Evolutionary conservation across 1,140 invertebrate genomes (phyloP), one percentile per base, ranked within the genome.

Genomic region (Drosophila fuyamai): DNA sequence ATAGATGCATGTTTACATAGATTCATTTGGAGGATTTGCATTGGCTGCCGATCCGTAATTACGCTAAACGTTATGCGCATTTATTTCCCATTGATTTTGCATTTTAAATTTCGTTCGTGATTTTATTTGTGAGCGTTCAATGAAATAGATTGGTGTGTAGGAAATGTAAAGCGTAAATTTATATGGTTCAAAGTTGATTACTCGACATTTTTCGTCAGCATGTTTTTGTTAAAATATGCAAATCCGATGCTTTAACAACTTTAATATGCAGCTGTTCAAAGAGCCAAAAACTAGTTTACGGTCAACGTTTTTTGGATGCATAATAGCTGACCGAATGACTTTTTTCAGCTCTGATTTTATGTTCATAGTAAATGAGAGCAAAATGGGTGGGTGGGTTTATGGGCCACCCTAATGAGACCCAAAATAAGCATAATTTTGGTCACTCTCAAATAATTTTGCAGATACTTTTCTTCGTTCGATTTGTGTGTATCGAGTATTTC

Each of bases 11-110:
- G 29, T 46, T 48, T 65, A 43, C 43, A 54, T 50, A n/a, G 44
- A 72, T 23, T 53, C 50, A 55, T 71, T 60, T 71, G 35, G 47
- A 46, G 58, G 51, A 65, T 66, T 75, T 56, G 50, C 47, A 68
- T 63, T 43, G 59, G 65, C 63, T 71, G 70, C 16, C 65, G 53
- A 61, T 59, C 59, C 65, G 66, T 88, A 80, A 88, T 88, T 88
- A 88, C 79, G 71, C 83, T 88, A 88, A 88, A 89, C 80, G 84
- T 77, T 83, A 80, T 89, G 83, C 76, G 84, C 84, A 83, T 88
- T 89, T 88, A 73, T 79, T 83, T 79, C 46, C 68, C 63, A 65
- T 73, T 71, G 76, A 77, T 85, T 85, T 81, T 85, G 77, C 68
- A 81, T 85, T 81, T 85, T 62, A 40, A 77, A 85, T 66, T 57